phyloP scores from a whole-genome alignment of 2,797 vertebrate species.

The Hemitrygon akajei region DNA sequence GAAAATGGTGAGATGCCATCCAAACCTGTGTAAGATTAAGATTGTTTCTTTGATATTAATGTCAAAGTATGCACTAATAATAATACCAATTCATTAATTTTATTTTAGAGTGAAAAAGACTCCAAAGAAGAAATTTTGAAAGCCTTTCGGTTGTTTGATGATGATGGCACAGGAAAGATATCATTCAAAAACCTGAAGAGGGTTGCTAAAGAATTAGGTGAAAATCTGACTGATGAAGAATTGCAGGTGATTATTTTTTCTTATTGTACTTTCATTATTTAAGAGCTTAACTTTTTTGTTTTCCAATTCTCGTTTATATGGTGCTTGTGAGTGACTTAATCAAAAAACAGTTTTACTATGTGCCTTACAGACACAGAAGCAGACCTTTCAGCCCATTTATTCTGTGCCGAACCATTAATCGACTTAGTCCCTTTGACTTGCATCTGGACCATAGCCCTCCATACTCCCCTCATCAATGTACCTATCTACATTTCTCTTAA shows the following conservation, averaged over 20 bases:
- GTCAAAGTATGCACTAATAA: neutral
- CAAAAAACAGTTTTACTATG: too few relatives aligned
- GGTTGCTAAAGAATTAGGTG: slow-evolving; percentile 84
- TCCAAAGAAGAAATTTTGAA: slow-evolving; percentile 89
- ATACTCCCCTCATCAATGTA: too few relatives aligned
- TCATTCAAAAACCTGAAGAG: slow-evolving; percentile 87
- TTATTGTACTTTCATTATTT: neutral
- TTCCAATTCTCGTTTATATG: too few relatives aligned
- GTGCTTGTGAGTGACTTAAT: too few relatives aligned
- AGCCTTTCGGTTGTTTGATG: slow-evolving; percentile 86
- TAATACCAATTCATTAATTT: slow-evolving; percentile 35
- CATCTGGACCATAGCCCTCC: too few relatives aligned
- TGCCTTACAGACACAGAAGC: too few relatives aligned
- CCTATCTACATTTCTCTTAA: too few relatives aligned
- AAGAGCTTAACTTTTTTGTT: too few relatives aligned
- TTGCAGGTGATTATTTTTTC: slow-evolving; percentile 66
- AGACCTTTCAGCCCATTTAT: too few relatives aligned
- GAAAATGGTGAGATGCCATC: slow-evolving; percentile 74
- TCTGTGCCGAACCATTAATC: too few relatives aligned
- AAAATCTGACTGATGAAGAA: slow-evolving; percentile 86
- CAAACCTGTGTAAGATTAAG: neutral
- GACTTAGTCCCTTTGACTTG: too few relatives aligned
- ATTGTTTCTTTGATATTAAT: neutral
- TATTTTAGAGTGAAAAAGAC: slow-evolving; percentile 77
- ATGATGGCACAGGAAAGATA: slow-evolving; percentile 83